A percentile compares a stretch with the other conserved stretches of the same genome.
Conservation (phyloP, 2,797 vertebrate genomes). For the Spizella passerina region DNA sequence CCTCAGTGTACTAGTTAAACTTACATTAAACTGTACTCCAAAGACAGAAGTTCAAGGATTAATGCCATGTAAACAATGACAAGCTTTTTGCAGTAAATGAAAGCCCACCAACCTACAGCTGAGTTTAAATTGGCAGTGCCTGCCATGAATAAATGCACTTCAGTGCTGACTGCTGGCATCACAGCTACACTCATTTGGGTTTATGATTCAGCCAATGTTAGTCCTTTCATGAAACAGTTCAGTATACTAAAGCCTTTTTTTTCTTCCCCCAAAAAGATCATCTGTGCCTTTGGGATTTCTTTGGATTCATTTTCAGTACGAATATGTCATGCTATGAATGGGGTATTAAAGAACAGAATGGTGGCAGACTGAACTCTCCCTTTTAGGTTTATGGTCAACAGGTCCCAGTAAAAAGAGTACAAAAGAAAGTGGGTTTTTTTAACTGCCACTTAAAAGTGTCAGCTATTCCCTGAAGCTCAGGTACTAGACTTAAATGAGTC, state of each 20-base stretch:
- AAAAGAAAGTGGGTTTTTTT: not conserved
- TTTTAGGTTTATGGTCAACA: constrained; percentile 33
- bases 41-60: not conserved
- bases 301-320: constrained; percentile 2
- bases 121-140: not conserved
- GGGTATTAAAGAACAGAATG: not conserved
- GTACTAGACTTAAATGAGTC: not conserved
- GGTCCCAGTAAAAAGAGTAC: not conserved
- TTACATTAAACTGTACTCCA: not conserved
- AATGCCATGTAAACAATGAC: not conserved
- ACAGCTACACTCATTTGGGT: not conserved
- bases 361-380: constrained; percentile 30
- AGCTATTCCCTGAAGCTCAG: not conserved
- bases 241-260: not conserved
- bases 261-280: not conserved
- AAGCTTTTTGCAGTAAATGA: not conserved
- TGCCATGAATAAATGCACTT: not conserved
- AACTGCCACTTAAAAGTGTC: not conserved
- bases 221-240: constrained; percentile 1
- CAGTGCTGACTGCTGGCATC: not conserved
- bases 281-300: constrained; percentile 1
- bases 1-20: not conserved
- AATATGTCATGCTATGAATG: not conserved
- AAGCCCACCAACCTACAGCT: not conserved
- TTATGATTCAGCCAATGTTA: not conserved